Evolutionary conservation across 2,888 invertebrate genomes (phyloP).

Genomic region (Lottia scabra): DNA sequence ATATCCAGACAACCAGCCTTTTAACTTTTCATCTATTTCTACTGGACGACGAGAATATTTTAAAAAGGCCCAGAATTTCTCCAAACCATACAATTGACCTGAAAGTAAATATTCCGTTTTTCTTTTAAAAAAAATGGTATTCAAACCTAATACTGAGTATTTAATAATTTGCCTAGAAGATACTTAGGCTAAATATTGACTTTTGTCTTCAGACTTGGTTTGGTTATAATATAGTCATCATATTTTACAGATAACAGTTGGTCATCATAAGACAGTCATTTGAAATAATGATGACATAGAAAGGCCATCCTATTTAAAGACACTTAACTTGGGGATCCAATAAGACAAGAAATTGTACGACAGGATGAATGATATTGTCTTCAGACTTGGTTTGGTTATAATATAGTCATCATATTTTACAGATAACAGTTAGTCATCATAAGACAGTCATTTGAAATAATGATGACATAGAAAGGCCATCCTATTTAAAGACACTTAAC

Average conservation of each 20-base stretch:
- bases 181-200: too few relatives aligned
- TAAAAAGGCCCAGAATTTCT: constrained; percentile 99
- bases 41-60: constrained; percentile 79
- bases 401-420: too few relatives aligned
- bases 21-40: constrained; percentile 68
- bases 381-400: too few relatives aligned
- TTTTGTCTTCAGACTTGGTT: constrained; percentile 1
- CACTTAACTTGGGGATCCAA: too few relatives aligned
- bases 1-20: constrained; percentile 69
- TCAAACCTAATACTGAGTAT: too few relatives aligned
- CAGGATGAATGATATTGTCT: too few relatives aligned
- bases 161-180: too few relatives aligned
- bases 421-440: neutral
- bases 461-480: too few relatives aligned
- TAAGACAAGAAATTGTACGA: too few relatives aligned
- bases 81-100: constrained; percentile 97
- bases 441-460: neutral
- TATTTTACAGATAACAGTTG: neutral
- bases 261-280: neutral
- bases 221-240: neutral
- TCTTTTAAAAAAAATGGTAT: too few relatives aligned
- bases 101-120: constrained; percentile 41
- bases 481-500: too few relatives aligned
- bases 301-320: neutral
- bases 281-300: neutral